These are phyloP conservation scores for Simalia tracyae DNA, from an alignment of 2,797 vertebrate species.

Conservation along the genomic window DNA sequence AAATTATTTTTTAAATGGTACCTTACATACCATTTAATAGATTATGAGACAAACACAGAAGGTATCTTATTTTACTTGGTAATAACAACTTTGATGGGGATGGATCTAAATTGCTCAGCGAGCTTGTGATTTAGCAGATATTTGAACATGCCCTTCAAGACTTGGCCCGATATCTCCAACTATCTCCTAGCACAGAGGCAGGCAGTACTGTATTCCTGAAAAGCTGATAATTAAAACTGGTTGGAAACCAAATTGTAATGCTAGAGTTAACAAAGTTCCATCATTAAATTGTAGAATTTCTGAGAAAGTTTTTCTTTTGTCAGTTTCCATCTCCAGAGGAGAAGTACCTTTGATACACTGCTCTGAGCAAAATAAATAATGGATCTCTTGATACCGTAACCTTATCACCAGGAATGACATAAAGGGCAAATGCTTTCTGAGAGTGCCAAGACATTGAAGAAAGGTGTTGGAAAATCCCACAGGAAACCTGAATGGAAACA, in stretches of 20 bases:
- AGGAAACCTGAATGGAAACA: not conserved
- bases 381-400: not conserved
- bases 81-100: not conserved
- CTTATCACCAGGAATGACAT: constrained; percentile 11
- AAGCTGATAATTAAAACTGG: not conserved
- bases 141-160: not conserved
- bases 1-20: not conserved
- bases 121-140: not conserved
- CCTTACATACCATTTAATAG: not conserved
- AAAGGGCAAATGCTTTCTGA: constrained; percentile 20
- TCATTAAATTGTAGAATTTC: not conserved
- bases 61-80: not conserved
- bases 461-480: not conserved
- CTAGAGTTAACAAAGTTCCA: not conserved
- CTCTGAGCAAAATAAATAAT: constrained; percentile 18
- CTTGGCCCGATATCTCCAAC: not conserved
- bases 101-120: no score
- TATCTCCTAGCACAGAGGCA: not conserved
- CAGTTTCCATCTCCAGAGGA: constrained; percentile 1
- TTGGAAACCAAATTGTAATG: not conserved
- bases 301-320: not conserved
- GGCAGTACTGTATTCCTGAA: not conserved
- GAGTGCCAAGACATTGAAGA: not conserved
- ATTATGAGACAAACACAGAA: not conserved
- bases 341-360: not conserved